These are phyloP conservation scores for Oreotrochilus melanogaster DNA, from an alignment of 2,113 vertebrate genomes.

Conservation along the genomic window DNA sequence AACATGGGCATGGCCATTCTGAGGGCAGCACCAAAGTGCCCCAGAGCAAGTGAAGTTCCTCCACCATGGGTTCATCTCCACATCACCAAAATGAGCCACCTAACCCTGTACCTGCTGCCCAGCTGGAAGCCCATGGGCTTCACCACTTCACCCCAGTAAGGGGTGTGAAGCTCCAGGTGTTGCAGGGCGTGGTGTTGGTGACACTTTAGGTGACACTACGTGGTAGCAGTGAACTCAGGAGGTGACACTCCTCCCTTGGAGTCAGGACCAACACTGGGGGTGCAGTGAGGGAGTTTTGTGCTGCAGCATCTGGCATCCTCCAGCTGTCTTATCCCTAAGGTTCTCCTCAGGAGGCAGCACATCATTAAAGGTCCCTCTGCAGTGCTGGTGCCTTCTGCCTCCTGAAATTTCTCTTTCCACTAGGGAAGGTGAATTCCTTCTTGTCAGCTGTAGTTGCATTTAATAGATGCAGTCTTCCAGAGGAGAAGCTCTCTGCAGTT, in stretches of 20 bases:
- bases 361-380: not conserved
- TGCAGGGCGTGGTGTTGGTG: not conserved
- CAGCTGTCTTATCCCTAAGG: not conserved
- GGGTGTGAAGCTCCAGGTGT: not conserved
- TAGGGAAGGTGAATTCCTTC: not conserved
- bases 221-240: not conserved
- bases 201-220: not conserved
- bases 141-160: not conserved
- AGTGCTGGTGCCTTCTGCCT: not conserved
- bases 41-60: not conserved
- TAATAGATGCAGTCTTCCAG: not conserved
- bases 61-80: not conserved
- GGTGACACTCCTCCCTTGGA: conserved; percentile 48
- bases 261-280: not conserved
- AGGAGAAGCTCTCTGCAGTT: not conserved
- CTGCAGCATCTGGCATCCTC: not conserved
- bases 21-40: not conserved
- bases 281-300: not conserved
- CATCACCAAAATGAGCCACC: not conserved
- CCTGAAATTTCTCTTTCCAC: not conserved
- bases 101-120: not conserved
- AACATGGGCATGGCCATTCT: not conserved
- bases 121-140: not conserved
- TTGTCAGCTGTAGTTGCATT: not conserved
- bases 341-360: not conserved